Conservation (phyloP, 1,140 invertebrate species). For the Heliconius melpomene region DNA sequence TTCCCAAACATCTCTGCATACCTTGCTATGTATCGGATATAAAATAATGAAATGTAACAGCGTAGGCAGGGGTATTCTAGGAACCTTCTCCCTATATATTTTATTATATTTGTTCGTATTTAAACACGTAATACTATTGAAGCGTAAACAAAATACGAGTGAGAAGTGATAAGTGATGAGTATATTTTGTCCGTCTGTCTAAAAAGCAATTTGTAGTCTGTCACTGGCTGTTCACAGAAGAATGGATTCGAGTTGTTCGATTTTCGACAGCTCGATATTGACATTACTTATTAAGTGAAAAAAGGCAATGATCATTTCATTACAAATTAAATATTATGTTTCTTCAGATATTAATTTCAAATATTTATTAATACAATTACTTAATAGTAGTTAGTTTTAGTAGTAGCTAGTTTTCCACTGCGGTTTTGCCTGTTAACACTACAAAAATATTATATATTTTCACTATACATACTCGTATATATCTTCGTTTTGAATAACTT, state of each 20-base stretch:
- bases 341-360: not conserved
- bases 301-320: not conserved
- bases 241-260: not conserved
- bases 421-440: too few species aligned
- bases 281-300: not conserved
- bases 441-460: too few species aligned
- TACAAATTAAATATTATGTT: not conserved
- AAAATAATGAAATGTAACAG: too few species aligned
- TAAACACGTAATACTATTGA: not conserved
- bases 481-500: too few species aligned
- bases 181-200: constrained; percentile 12
- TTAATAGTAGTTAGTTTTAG: too few species aligned
- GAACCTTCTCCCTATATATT: too few species aligned
- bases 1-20: too few species aligned
- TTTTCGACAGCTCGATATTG: not conserved
- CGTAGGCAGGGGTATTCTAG: too few species aligned
- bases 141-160: not conserved
- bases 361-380: not conserved
- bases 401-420: too few species aligned
- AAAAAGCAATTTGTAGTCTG: constrained; percentile 4
- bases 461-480: too few species aligned
- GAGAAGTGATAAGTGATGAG: not conserved
- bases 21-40: too few species aligned
- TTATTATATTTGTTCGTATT: too few species aligned
- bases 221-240: constrained; percentile 12